These are phyloP conservation scores for Eremophila alpestris DNA, from an alignment of 2,797 vertebrate species.

Conservation along the genomic window DNA sequence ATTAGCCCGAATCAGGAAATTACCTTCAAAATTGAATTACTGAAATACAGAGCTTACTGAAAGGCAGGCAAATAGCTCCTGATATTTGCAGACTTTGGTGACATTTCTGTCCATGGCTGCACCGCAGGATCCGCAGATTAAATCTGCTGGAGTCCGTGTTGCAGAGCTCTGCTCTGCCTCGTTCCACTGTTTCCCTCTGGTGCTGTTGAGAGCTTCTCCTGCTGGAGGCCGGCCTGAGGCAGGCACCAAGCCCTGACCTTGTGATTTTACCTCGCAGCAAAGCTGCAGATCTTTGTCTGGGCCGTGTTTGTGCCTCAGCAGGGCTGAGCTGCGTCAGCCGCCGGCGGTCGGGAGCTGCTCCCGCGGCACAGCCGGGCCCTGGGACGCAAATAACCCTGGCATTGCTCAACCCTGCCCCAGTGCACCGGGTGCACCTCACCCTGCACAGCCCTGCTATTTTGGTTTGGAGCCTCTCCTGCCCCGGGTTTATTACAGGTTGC, in stretches of 20 bases:
- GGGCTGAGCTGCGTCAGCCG: background rate
- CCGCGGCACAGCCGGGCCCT: background rate
- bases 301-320: background rate
- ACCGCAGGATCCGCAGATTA: background rate
- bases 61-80: background rate
- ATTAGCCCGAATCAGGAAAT: slow-evolving; percentile 50
- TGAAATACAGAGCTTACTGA: background rate
- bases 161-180: background rate
- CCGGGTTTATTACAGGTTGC: background rate
- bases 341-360: background rate
- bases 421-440: background rate
- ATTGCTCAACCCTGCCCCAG: background rate
- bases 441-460: background rate
- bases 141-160: background rate
- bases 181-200: background rate
- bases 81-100: slow-evolving; percentile 32
- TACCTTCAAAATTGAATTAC: slow-evolving; percentile 46
- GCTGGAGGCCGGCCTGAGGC: background rate
- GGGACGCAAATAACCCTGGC: background rate
- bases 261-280: background rate
- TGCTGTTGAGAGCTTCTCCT: background rate
- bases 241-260: background rate
- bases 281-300: background rate
- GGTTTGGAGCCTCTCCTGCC: background rate
- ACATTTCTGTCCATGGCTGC: background rate